Evolutionary conservation across 2,888 invertebrate species (phyloP), one percentile per base, ranked within the genome.

Genomic region (Apotomis betuletana): DNA sequence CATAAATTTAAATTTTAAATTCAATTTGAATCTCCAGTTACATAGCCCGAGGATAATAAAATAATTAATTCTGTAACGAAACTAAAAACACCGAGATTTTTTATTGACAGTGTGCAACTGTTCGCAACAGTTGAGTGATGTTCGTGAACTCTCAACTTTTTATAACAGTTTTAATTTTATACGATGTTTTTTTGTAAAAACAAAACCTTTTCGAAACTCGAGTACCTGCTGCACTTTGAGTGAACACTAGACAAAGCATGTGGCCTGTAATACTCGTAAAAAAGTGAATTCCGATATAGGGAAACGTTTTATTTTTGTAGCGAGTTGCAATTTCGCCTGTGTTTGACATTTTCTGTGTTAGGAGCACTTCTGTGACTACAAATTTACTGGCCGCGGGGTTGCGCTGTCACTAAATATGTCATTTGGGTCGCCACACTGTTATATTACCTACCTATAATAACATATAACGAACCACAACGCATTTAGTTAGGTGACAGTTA

Each of bases 351-450:
- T 57, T 36, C 10, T 57, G 55, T 10, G 36, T 57, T 41, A 41
- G 6, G 41, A 6, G 41, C 41, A 6, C 5, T 41, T 41, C 41
- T 41, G 41, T 41, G 41, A 5, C 41, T 41, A 41, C 6, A 4
- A 6, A 41, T 6, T 41, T 5, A 6, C 4, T 0, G 6, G 6
- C 41, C 0, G 41, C 6, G 5, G 41, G 5, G 41, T 41, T 41
- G 41, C 6, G 5, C 5, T 6, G 41, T 41, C 1, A 41, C 41
- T 41, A 41, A 41, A 41, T 41, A 41, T 41, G 6, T 41, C 41
- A 5, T 52, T 65, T 65, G 57, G 65, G 46, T 65, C 57, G 65
- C 65, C 55, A 46, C 55, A 55, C 54, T 10, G 13, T 12, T 13
- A 54, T 27, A 8, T 27, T 27, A 15, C 1, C 0, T 15, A n/a